Percentiles rank a stretch among this genome's conserved stretches.
These are phyloP conservation scores for Myotis yumanensis DNA, from an alignment of 2,113 vertebrate genomes.

Conservation along the genomic window DNA sequence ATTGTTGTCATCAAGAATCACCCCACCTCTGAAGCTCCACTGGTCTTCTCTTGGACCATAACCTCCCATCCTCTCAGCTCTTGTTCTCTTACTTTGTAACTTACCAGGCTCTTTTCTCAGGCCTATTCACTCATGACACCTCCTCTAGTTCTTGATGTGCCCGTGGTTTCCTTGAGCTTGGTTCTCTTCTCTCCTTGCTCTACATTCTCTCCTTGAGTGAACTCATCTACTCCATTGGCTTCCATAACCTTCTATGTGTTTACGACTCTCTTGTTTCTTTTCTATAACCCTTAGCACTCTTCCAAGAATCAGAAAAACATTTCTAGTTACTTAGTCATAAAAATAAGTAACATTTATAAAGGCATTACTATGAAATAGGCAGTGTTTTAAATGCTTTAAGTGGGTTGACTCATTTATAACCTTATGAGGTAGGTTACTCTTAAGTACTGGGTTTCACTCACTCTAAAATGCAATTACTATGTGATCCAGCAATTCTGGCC, in stretches of 20 bases:
- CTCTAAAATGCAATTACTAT: neutral
- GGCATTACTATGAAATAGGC: neutral
- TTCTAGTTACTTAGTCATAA: neutral
- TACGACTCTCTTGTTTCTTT: neutral
- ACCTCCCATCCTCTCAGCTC: neutral
- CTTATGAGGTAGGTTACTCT: neutral
- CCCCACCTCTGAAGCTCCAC: neutral
- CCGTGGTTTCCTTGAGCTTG: neutral
- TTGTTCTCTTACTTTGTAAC: neutral
- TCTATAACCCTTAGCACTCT: neutral
- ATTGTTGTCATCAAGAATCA: neutral
- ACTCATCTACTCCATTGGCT: neutral
- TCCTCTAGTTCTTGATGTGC: neutral
- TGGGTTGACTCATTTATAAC: neutral
- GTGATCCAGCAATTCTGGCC: neutral
- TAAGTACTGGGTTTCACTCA: neutral
- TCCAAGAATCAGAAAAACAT: neutral
- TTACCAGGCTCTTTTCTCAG: neutral
- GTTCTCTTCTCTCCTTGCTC: neutral
- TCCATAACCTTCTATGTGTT: too few species aligned
- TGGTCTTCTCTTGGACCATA: neutral
- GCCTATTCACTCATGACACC: neutral
- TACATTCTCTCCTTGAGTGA: too few species aligned
- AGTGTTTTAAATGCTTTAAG: neutral
- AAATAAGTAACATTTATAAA: neutral